Percentiles rank a stretch among this genome's conserved stretches.
Evolutionary conservation across 1,140 invertebrate genomes (phyloP).

Genomic region (Trichoplusia ni): DNA sequence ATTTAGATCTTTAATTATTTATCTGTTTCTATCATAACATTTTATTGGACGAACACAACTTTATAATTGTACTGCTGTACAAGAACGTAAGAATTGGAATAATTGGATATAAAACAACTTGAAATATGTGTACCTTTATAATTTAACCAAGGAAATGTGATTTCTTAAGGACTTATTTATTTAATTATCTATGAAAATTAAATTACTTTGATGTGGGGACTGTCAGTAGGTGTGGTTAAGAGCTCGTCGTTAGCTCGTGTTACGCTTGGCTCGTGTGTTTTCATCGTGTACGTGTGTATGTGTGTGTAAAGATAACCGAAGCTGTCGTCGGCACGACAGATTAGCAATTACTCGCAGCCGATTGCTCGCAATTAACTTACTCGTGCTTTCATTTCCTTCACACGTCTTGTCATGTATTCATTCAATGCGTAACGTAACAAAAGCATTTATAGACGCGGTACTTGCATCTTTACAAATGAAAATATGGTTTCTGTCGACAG

Average conservation of each 20-base stretch:
- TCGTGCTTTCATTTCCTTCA: slow-evolving; percentile 51
- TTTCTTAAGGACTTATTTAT: background rate
- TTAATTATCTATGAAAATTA: slow-evolving; percentile 5
- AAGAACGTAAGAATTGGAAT: background rate
- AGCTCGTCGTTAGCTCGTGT: background rate
- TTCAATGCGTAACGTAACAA: background rate
- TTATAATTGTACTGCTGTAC: no score
- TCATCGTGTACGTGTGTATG: background rate
- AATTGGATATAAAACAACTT: background rate
- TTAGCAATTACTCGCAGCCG: slow-evolving; percentile 52
- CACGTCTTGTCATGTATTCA: slow-evolving; percentile 30
- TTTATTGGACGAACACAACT: no score
- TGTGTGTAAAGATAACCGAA: slow-evolving; percentile 39
- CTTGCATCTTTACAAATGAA: background rate
- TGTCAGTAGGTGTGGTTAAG: background rate
- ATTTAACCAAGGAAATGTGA: background rate
- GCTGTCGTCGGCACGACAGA: slow-evolving; percentile 38
- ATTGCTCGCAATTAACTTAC: slow-evolving; percentile 53
- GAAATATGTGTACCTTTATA: background rate
- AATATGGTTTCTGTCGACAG: background rate
- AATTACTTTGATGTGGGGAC: slow-evolving; percentile 6
- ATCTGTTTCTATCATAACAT: no score
- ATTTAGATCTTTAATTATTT: no score
- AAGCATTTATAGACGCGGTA: slow-evolving; percentile 10
- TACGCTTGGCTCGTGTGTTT: background rate